phyloP scores from a whole-genome alignment of 2,113 vertebrate species.

The Cyprinus carpio region DNA sequence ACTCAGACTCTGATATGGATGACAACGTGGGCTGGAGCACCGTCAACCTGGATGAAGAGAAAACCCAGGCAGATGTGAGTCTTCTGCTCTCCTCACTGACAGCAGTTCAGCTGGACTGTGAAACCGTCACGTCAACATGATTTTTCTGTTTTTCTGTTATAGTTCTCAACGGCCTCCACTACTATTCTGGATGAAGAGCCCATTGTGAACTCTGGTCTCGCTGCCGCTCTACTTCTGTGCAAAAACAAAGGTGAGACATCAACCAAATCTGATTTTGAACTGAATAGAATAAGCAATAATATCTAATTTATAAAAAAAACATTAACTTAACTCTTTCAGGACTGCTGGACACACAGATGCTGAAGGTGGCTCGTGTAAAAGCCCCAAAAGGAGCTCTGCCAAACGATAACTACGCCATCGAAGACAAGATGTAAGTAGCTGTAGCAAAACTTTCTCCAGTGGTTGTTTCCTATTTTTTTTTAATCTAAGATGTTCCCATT shows the following conservation, averaged over 20 bases:
- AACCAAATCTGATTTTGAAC: not conserved
- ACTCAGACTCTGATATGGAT: slow-evolving; percentile 81
- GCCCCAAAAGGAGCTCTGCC: slow-evolving; percentile 80
- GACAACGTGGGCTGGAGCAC: slow-evolving; percentile 90
- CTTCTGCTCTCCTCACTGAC: not conserved
- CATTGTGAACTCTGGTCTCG: slow-evolving; percentile 87
- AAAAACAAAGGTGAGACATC: slow-evolving; percentile 83
- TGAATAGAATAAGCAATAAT: not conserved
- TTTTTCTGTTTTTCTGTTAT: not conserved
- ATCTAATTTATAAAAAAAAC: too few species aligned
- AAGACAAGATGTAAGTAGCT: slow-evolving; percentile 85
- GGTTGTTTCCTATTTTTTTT: too few species aligned
- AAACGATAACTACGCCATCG: slow-evolving; percentile 87
- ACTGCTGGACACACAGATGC: slow-evolving; percentile 85
- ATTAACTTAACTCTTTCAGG: slow-evolving; percentile 64
- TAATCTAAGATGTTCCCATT: not conserved
- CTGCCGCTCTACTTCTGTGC: slow-evolving; percentile 82
- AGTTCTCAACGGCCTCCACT: slow-evolving; percentile 84
- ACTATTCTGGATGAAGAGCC: slow-evolving; percentile 93
- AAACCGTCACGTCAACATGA: not conserved
- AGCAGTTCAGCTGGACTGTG: not conserved
- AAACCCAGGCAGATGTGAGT: slow-evolving; percentile 82
- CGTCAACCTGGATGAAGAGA: slow-evolving; percentile 87
- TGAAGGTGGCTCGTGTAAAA: slow-evolving; percentile 86
- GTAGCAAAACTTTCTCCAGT: not conserved